Evolutionary conservation across 2,113 vertebrate species (phyloP), one percentile per base, ranked within the genome.

Genomic region (Trochalopteron elliotii): DNA sequence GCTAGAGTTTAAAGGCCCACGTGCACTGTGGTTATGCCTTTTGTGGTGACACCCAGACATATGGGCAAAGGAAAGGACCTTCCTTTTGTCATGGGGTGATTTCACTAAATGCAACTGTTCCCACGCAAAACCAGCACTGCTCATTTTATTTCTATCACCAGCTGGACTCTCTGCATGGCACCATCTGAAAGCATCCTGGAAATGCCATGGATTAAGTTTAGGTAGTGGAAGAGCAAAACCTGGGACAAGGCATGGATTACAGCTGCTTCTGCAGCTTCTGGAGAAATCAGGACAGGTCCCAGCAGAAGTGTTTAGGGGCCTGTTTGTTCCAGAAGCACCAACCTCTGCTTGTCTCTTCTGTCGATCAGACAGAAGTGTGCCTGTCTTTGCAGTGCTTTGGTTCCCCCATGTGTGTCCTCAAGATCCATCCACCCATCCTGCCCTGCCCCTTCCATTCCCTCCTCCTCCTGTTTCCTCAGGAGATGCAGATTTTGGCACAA

Each of bases 191-290:
- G 87, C 79, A 23, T 61, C 77, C 57, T 93, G 76, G 64, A 88
- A 96, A 91, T 90, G 74, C 72, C 92, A 79, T 64, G 69, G 86
- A 90, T 91, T 92, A 85, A 81, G 84, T 79, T 52, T 84, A 96
- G 71, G 79, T 68, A 71, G 40, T 85, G 90, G 68, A 69, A 83
- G 78, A 90, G 55, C 64, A 37, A 75, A 57, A 53, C 71, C 65
- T 85, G 81, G 83, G 81, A 75, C 37, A 83, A n/a, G 91, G 65
- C 45, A 25, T 31, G 42, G 89, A 77, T 65, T 93, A 76, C 69
- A 82, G 83, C 83, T 39, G 53, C 56, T 78, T 91, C 72, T 92
- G 59, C 61, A 71, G 69, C 77, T 92, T 53, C 44, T 70, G 50
- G 63, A 67, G 45, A 65, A 47, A 77, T 17, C 17, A 30, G n/a